Conservation (phyloP, 2,113 vertebrate species). For the Toxostoma redivivum region DNA sequence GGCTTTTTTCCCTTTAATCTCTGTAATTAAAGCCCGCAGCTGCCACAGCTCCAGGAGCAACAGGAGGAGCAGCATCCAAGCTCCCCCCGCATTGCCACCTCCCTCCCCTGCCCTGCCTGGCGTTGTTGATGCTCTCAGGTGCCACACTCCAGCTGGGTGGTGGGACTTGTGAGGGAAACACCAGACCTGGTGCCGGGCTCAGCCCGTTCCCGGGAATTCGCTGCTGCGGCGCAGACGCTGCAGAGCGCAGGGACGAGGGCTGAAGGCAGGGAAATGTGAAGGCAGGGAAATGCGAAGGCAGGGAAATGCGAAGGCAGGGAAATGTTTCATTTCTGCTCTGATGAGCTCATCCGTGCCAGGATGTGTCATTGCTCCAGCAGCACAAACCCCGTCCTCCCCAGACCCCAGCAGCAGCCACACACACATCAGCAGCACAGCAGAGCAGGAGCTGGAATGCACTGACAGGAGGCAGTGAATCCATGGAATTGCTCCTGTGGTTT, state of each 20-base stretch:
- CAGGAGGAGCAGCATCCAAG: not conserved
- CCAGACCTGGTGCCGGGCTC: not conserved
- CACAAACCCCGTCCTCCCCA: not conserved
- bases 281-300: not conserved
- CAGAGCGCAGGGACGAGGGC: not conserved
- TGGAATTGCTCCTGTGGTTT: not conserved
- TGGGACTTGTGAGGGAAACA: slow-evolving; percentile 8
- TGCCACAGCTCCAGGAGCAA: not conserved
- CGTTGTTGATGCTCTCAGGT: slow-evolving; percentile 18
- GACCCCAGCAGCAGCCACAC: not conserved
- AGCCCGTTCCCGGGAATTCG: not conserved
- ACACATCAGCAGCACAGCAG: accelerated
- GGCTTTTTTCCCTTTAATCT: not conserved
- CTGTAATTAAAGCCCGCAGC: not conserved
- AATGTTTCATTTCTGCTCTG: not conserved
- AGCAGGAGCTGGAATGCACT: not conserved
- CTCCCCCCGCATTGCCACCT: not conserved
- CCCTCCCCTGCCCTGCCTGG: not conserved
- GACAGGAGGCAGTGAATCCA: not conserved
- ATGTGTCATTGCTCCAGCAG: not conserved
- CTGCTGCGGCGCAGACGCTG: not conserved
- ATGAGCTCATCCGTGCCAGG: not conserved
- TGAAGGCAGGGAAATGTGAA: not conserved
- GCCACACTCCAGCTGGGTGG: not conserved
- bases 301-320: not conserved